Conservation (phyloP, 2,888 invertebrate genomes). For the Cheilosia vernalis region DNA sequence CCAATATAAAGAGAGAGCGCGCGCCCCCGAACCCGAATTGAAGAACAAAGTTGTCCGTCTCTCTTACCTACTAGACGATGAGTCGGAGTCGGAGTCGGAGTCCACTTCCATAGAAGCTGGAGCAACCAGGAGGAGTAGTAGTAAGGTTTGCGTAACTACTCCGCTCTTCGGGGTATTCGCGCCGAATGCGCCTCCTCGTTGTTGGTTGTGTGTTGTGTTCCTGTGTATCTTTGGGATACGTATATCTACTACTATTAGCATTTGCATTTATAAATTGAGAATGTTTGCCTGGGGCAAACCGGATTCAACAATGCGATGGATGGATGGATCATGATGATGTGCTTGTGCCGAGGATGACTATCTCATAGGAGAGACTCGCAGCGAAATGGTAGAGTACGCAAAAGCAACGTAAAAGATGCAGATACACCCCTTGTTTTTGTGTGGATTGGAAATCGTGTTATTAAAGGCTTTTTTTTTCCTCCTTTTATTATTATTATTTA, state of each 20-base stretch:
- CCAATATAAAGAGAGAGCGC: slow-evolving; percentile 42
- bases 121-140: neutral
- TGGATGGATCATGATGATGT: slow-evolving; percentile 52
- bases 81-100: no score
- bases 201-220: neutral
- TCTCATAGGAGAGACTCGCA: slow-evolving; percentile 40
- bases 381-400: slow-evolving; percentile 32
- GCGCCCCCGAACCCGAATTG: slow-evolving; percentile 10
- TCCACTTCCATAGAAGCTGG: slow-evolving; percentile 10
- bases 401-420: slow-evolving; percentile 18
- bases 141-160: slow-evolving; percentile 28
- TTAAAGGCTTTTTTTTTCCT: slow-evolving; percentile 38
- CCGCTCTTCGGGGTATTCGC: slow-evolving; percentile 14
- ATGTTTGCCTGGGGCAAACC: slow-evolving; percentile 67
- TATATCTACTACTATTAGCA: slow-evolving; percentile 60
- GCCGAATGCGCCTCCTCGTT: slow-evolving; percentile 28
- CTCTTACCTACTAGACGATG: slow-evolving; percentile 28
- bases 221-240: slow-evolving; percentile 22
- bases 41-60: neutral
- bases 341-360: slow-evolving; percentile 16
- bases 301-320: slow-evolving; percentile 69
- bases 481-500: slow-evolving; percentile 44
- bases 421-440: slow-evolving; percentile 53
- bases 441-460: slow-evolving; percentile 55
- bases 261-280: slow-evolving; percentile 71